These are phyloP conservation scores for Drosophila birchii DNA, from an alignment of 2,888 invertebrate genomes.

Conservation along the genomic window DNA sequence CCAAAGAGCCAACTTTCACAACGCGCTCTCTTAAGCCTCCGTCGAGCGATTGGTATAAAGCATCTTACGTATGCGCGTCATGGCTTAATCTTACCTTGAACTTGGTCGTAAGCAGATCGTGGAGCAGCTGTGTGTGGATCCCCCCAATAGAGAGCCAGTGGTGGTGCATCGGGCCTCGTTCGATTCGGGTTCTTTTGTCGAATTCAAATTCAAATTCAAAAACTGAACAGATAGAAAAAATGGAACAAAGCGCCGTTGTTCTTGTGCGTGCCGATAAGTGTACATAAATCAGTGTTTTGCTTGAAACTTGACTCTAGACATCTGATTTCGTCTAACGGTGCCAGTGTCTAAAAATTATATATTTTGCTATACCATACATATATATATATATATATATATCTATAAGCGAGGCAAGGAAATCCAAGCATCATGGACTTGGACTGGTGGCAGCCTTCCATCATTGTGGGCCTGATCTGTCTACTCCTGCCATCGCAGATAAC, in stretches of 20 bases:
- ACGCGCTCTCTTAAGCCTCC: conserved; percentile 61
- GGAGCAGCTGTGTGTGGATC: conserved; percentile 12
- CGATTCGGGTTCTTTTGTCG: conserved; percentile 9
- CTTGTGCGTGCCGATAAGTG: conserved; percentile 67
- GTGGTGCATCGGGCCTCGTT: conserved; percentile 25
- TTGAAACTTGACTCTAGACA: conserved; percentile 27
- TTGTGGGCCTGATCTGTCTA: conserved; percentile 50
- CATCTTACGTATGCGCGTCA: conserved; percentile 84
- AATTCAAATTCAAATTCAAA: conserved; percentile 10
- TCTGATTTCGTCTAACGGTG: conserved; percentile 44
- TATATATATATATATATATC: conserved; percentile 13
- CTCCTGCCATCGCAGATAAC: conserved; percentile 47
- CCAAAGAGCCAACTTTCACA: conserved; percentile 72
- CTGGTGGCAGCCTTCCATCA: conserved; percentile 61
- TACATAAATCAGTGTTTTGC: conserved; percentile 49
- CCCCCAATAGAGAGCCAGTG: conserved; percentile 5
- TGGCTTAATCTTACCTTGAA: conserved; percentile 85
- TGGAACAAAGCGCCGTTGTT: conserved; percentile 76
- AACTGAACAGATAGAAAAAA: conserved; percentile 47
- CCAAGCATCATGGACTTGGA: conserved; percentile 52
- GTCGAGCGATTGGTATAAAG: conserved; percentile 79
- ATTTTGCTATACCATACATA: background rate
- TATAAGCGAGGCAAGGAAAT: conserved; percentile 1
- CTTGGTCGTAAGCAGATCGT: conserved; percentile 82
- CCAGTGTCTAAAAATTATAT: conserved; percentile 22